Conservation (phyloP, 2,888 invertebrate species). For the Noctua janthina region DNA sequence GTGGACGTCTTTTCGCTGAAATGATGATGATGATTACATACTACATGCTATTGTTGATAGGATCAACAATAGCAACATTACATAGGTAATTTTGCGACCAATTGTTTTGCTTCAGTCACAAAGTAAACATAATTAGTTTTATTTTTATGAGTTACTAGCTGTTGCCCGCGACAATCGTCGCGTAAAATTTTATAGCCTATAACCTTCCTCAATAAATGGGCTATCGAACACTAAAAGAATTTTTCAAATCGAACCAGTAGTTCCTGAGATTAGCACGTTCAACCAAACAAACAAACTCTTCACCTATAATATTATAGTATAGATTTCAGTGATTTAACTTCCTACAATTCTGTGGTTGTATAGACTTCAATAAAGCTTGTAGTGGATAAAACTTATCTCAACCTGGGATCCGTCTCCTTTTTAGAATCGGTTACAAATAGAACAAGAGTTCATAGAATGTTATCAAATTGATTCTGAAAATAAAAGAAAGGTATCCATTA, state of each 20-base stretch:
- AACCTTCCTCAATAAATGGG: too few relatives aligned
- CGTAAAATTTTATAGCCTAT: too few relatives aligned
- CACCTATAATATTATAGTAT: too few relatives aligned
- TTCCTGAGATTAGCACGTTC: too few relatives aligned
- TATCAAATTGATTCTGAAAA: conserved; percentile 14
- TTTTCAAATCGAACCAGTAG: too few relatives aligned
- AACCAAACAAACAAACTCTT: too few relatives aligned
- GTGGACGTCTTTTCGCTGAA: too few relatives aligned
- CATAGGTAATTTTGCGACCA: neutral
- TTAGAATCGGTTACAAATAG: neutral
- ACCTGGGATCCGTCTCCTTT: neutral
- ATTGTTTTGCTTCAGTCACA: neutral
- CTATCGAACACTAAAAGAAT: too few relatives aligned
- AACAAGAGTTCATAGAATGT: neutral
- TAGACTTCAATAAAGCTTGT: neutral
- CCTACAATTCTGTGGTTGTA: neutral
- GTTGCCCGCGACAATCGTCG: too few relatives aligned
- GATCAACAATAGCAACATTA: too few relatives aligned
- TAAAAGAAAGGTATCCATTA: conserved; percentile 1
- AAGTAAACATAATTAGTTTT: neutral
- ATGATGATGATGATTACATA: too few relatives aligned
- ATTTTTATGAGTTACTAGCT: neutral
- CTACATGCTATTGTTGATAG: too few relatives aligned
- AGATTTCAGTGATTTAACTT: neutral
- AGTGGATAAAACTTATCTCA: neutral